Evolutionary conservation across 2,888 invertebrate genomes (phyloP).

Genomic region (Sesia bembeciformis): DNA sequence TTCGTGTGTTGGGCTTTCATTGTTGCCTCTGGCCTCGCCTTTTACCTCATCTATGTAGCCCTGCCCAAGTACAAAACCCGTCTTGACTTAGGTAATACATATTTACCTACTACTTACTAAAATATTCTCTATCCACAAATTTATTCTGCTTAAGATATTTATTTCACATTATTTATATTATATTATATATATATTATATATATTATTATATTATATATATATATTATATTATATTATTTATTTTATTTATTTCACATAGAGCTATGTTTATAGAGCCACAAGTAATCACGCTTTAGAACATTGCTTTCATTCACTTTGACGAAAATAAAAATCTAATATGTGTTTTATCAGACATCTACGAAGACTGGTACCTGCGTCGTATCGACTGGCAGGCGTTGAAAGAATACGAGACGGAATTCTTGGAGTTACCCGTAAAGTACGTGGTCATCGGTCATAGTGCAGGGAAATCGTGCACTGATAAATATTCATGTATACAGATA

Average conservation of each 20-base stretch:
- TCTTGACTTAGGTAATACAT: conserved; percentile 47
- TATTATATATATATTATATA: too few species aligned
- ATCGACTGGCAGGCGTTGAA: conserved; percentile 55
- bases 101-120: too few species aligned
- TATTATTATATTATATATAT: too few species aligned
- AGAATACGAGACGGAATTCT: conserved; percentile 26
- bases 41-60: conserved; percentile 37
- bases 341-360: conserved; percentile 16
- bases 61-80: conserved; percentile 24
- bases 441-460: conserved; percentile 53
- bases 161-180: neutral
- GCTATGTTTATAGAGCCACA: too few species aligned
- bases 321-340: too few species aligned
- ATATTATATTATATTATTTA: too few species aligned
- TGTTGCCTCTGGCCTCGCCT: conserved; percentile 38
- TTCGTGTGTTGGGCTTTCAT: conserved; percentile 60
- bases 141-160: neutral
- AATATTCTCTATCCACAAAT: neutral
- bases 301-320: too few species aligned
- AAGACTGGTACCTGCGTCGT: conserved; percentile 55
- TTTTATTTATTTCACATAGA: too few species aligned
- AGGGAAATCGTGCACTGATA: conserved; percentile 26
- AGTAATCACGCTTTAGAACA: too few species aligned
- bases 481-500: conserved; percentile 32
- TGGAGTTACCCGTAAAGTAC: conserved; percentile 33